Base-by-base conservation (phyloP, 64 coral and sea anemone genomes). In the Stylophora pistillata region DNA sequence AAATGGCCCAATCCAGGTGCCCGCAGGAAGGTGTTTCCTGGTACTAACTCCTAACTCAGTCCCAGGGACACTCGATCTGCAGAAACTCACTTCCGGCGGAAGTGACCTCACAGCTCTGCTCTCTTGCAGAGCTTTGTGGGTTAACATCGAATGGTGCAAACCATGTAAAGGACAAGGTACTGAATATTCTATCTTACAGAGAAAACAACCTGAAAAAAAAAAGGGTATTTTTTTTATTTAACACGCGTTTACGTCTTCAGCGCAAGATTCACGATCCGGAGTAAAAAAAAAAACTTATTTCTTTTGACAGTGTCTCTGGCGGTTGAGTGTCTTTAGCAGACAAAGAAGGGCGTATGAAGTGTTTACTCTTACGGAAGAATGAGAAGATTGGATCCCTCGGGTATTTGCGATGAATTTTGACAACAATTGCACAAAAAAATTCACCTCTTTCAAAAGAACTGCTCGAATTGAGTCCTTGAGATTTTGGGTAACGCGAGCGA, bases 1-100 rank as follows among this genome's bases (percentile, higher is more conserved):
- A 78, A 76, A 94, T 23, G 92, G 92, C 33, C 92, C 92, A 70
- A 94, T 94, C 86, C 86, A 94, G 47, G 85, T 86, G n/a, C 86
- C 92, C 54, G 15, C 78, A 74, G 78, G 91, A n/a, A 93, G 83
- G 54, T 60, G 29, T 25, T 53, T 82, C 17, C 64, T 74, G n/a
- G 92, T 74, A n/a, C 86, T 81, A 47, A 88, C 92, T 66, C 92
- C 92, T 18, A 82, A 77, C 78, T 52, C 82, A 58, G 73, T 60
- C 27, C 86, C 92, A 76, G 92, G 92, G 41, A 94, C 83, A 85
- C 92, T 89, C 23, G 92, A 94, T 30, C 63, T 78, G 26, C 92
- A 94, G 13, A 94, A 76, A 27, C 59, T 25, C 20, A 94, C 33
- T 68, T 89, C 92, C 61, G 76, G 91, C 23, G 74, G 91, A 29